Percentiles rank a stretch among this genome's conserved stretches.
Conservation (phyloP, 1,140 invertebrate genomes). For the Bathynomus jamesi region DNA sequence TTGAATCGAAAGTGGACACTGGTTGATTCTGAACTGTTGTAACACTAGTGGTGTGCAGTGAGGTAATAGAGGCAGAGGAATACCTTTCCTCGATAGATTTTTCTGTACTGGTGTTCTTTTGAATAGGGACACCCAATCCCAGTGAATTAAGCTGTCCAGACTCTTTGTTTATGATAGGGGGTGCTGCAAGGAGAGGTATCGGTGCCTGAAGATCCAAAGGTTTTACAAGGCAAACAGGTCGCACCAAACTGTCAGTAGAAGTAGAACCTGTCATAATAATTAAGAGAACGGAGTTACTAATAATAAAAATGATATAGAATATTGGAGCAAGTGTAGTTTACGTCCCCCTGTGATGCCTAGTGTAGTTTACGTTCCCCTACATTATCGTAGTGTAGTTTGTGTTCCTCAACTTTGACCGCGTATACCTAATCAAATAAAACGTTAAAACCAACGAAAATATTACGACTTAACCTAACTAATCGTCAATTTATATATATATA, state of each 20-base stretch:
- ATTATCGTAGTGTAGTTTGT: too few species aligned
- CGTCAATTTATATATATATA: not conserved
- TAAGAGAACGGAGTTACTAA: too few species aligned
- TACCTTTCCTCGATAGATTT: not conserved
- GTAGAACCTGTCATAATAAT: not conserved
- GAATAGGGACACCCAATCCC: not conserved
- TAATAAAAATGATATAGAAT: too few species aligned
- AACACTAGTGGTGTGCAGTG: not conserved
- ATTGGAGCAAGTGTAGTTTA: too few species aligned
- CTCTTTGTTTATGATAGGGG: not conserved
- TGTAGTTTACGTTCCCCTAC: too few species aligned
- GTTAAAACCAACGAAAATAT: too few species aligned
- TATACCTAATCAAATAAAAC: too few species aligned
- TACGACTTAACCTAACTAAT: not conserved
- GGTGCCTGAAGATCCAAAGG: not conserved
- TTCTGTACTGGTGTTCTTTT: not conserved
- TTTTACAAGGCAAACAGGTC: not conserved
- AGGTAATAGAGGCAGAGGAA: not conserved
- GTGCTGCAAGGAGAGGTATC: not conserved
- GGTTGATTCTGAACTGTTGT: not conserved
- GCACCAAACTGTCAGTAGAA: not conserved
- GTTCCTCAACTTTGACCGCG: too few species aligned
- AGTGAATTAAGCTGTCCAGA: not conserved
- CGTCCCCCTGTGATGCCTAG: too few species aligned
- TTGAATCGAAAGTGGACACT: not conserved